Evolutionary conservation across 2,797 vertebrate genomes (phyloP), one percentile per base, ranked within the genome.

Genomic region (Ptychobarbus kaznakovi): DNA sequence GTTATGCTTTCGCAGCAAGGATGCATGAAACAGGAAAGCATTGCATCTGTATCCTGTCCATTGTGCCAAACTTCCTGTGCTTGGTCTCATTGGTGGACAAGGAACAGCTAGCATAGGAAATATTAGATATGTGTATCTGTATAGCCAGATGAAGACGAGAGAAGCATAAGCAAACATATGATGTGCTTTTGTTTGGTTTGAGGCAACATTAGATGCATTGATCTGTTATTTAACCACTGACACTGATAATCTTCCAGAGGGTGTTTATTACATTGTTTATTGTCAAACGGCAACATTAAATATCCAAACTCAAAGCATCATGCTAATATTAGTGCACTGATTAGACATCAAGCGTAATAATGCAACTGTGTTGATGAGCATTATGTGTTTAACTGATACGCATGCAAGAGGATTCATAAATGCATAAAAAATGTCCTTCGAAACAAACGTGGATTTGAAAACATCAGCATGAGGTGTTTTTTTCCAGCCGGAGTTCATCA

Each of bases 11-110:
- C n/a, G 12, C 16, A 53, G 65, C 13, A 42, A 11, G 38, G 22
- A n/a, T 53, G 25, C 40, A 40, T 20, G 42, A 69, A 58, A 22
- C n/a, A 65, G 46, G 80, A 76, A 81, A 81, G 16, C n/a, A 63
- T 18, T 68, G 28, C 56, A 74, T 83, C 86, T 80, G 77, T 8
- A 58, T 84, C 82, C 6, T 35, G 76, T 22, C 80, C 69, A 8
- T 61, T 40, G 68, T 40, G 46, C 4, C 56, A 38, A 56, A 66
- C 56, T 51, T 70, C 53, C 83, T 75, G 53, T 15, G 56, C n/a
- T 51, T 40, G 56, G 51, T 40, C 12, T 51, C 56, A 72, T 1
- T 40, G 13, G 4, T 53, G 4, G 22, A 16, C 3, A 32, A 20
- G 6, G 18, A 75, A 7, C 25, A 56, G 35, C 51, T 18, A n/a